Evolutionary conservation across 2,113 vertebrate species (phyloP).

Genomic region (Halcyon senegalensis): DNA sequence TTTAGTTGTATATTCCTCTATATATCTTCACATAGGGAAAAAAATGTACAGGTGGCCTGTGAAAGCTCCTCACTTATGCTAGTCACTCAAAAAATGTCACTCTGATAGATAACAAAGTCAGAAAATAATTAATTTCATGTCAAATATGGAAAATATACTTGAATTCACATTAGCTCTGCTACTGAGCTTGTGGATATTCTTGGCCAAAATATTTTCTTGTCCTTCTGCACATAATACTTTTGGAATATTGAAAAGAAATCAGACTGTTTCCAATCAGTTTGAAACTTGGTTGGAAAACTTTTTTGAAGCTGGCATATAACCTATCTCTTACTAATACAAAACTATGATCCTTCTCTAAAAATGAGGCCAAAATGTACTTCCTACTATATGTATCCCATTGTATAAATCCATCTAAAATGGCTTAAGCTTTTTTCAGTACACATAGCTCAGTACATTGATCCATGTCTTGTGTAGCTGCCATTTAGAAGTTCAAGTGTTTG

Average conservation of each 20-base stretch:
- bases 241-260: neutral
- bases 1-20: neutral
- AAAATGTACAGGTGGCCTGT: neutral
- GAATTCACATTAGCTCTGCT: neutral
- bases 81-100: neutral
- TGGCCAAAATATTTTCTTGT: neutral
- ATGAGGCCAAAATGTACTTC: neutral
- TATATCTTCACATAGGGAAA: neutral
- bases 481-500: neutral
- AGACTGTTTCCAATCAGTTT: neutral
- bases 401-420: neutral
- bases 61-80: neutral
- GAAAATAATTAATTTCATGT: neutral
- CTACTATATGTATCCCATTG: neutral
- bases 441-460: neutral
- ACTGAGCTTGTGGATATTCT: neutral
- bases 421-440: neutral
- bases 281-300: neutral
- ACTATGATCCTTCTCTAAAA: neutral
- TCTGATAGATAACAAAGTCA: neutral
- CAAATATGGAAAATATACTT: neutral
- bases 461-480: neutral
- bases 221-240: neutral
- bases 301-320: neutral
- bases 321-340: neutral